These are phyloP conservation scores for Acrocephalus kingi DNA, from an alignment of 2,113 vertebrate species.

Conservation along the genomic window DNA sequence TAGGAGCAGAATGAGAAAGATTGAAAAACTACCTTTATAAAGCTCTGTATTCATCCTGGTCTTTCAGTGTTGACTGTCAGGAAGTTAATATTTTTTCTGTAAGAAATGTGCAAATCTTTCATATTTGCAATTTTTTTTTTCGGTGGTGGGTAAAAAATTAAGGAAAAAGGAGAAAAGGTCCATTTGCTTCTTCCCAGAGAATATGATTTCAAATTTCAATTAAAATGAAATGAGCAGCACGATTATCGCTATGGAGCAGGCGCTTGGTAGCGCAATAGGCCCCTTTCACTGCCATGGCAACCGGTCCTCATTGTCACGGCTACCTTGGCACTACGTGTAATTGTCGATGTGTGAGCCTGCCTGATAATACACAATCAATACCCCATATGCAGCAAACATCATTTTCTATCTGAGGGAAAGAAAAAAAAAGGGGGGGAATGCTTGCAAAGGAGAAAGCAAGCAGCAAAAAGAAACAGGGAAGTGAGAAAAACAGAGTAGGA, in stretches of 20 bases:
- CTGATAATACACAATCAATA: slow-evolving; percentile 87
- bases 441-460: not conserved
- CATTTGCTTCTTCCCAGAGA: slow-evolving; percentile 75
- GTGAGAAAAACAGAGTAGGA: not conserved
- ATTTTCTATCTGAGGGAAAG: slow-evolving; percentile 59
- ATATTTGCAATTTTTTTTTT: slow-evolving; percentile 30
- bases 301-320: slow-evolving; percentile 79
- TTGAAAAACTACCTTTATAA: slow-evolving; percentile 13
- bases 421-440: not conserved
- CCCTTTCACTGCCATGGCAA: slow-evolving; percentile 86
- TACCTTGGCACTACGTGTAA: slow-evolving; percentile 82
- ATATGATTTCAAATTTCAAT: slow-evolving; percentile 86
- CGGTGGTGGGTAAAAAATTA: not conserved
- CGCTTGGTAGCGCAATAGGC: slow-evolving; percentile 74
- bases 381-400: slow-evolving; percentile 73
- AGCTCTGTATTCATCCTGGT: not conserved
- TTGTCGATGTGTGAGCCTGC: slow-evolving; percentile 81
- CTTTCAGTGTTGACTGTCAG: slow-evolving; percentile 21
- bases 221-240: slow-evolving; percentile 82
- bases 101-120: slow-evolving; percentile 64
- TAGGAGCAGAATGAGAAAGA: slow-evolving; percentile 38
- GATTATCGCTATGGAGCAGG: slow-evolving; percentile 85
- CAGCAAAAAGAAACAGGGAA: not conserved
- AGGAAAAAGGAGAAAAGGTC: slow-evolving; percentile 13
- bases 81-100: slow-evolving; percentile 60